Conservation (phyloP, 2,888 invertebrate genomes). For the Caenorhabditis afra region DNA sequence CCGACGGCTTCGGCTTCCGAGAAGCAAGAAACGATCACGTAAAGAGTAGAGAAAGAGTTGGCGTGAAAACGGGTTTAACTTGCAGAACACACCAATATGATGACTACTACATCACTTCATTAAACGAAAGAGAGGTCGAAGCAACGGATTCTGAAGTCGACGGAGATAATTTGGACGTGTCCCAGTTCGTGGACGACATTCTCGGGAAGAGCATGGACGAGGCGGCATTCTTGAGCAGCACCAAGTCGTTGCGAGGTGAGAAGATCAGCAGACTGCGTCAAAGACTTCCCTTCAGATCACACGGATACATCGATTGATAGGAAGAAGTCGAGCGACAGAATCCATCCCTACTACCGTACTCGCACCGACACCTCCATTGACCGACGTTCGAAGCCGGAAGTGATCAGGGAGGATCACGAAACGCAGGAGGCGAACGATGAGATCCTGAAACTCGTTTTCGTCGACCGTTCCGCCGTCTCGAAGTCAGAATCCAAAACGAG, state of each 20-base stretch:
- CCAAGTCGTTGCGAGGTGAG: conserved; percentile 35
- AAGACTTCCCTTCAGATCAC: conserved; percentile 19
- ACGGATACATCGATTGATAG: conserved; percentile 66
- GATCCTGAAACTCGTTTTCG: conserved; percentile 41
- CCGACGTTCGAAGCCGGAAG: conserved; percentile 21
- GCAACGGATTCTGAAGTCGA: conserved; percentile 34
- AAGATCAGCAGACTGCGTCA: neutral
- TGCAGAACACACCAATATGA: conserved; percentile 38
- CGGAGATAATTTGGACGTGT: conserved; percentile 47
- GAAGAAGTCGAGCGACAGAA: conserved; percentile 36
- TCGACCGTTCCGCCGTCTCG: conserved; percentile 19
- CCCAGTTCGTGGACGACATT: conserved; percentile 63
- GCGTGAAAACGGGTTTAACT: too few relatives aligned
- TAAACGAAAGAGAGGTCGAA: conserved; percentile 28
- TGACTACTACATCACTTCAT: conserved; percentile 55
- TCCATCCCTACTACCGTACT: conserved; percentile 47
- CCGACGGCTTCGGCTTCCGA: neutral
- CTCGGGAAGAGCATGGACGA: conserved; percentile 64
- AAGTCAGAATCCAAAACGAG: conserved; percentile 29
- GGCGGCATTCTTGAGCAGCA: conserved; percentile 59
- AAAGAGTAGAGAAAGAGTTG: conserved; percentile 8
- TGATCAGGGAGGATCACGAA: conserved; percentile 35
- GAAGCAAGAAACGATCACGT: conserved; percentile 7
- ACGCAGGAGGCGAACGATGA: conserved; percentile 22
- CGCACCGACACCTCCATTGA: conserved; percentile 54